Evolutionary conservation across 2,888 invertebrate genomes (phyloP), one percentile per base, ranked within the genome.

Genomic region (Ornithoptera priamus): DNA sequence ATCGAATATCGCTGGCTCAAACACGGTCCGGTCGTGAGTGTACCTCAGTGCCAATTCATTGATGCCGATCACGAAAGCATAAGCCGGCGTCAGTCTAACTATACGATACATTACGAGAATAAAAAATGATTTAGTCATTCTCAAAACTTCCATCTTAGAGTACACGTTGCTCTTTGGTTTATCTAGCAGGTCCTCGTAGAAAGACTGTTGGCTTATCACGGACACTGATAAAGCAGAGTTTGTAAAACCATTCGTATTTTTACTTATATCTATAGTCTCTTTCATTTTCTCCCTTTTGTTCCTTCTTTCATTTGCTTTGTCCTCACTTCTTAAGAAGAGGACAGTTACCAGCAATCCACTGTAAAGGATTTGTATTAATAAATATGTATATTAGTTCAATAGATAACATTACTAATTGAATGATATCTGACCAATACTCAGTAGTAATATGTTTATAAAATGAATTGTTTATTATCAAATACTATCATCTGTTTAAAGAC

Each of bases 81-180:
- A 97, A 0, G 96, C 96, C 0, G 97, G 97, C 1, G 97, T 97
- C 68, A 97, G 85, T 72, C 97, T 94, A 71, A 94, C 92, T 78
- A 96, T 94, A 73, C 97, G 83, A 75, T 92, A 92, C 6, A 84
- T 84, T 70, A 94, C 80, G 75, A 94, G 82, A 24, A 93, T 88
- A 12, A 93, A 77, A 78, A 94, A 94, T 39, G 93, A 90, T 75
- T 92, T 87, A 17, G 89, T 78, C 79, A 90, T 89, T 58, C 85
- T 85, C 10, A 87, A 70, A 42, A 87, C 74, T 72, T 93, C 93
- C 65, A 80, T 78, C 56, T 81, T 83, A 3, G 87, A 84, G 75
- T 90, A 91, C 66, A 81, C 81, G 59, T 82, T 85, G 46, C 76
- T 77, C 65, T 88, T 86, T 12, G 89, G 86, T 70, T 84, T 85